These are phyloP conservation scores for Bothrops jararaca DNA, from an alignment of 2,113 vertebrate species.

Conservation along the genomic window DNA sequence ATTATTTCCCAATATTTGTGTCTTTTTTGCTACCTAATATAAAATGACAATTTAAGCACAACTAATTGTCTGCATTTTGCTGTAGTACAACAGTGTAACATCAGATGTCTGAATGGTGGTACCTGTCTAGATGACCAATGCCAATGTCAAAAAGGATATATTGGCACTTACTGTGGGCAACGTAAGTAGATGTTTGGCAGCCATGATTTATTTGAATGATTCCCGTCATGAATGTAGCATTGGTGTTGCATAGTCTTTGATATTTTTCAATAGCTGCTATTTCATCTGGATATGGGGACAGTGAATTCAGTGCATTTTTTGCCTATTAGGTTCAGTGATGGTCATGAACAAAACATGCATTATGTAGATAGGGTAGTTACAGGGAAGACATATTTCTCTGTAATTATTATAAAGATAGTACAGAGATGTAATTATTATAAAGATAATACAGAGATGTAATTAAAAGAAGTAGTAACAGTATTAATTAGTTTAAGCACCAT, in stretches of 20 bases:
- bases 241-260: background rate
- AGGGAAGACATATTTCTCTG: background rate
- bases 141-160: conserved; percentile 79
- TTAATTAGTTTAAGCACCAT: background rate
- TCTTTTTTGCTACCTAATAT: background rate
- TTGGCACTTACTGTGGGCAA: conserved; percentile 78
- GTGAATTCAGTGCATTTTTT: background rate
- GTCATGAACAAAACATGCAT: background rate
- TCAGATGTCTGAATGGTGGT: conserved; percentile 82
- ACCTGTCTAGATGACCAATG: conserved; percentile 70
- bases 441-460: background rate
- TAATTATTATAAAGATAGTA: background rate
- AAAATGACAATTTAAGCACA: background rate
- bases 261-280: background rate
- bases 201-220: accelerated
- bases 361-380: background rate
- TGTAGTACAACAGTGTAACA: conserved; percentile 75
- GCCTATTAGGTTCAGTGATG: background rate
- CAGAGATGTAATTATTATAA: background rate
- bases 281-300: background rate
- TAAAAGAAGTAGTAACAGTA: background rate
- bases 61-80: conserved; percentile 7
- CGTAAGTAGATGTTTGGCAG: conserved; percentile 65
- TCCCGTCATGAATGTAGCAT: background rate
- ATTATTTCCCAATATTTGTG: background rate